Evolutionary conservation across 2,888 invertebrate species (phyloP).

Genomic region (Aquatica leii): DNA sequence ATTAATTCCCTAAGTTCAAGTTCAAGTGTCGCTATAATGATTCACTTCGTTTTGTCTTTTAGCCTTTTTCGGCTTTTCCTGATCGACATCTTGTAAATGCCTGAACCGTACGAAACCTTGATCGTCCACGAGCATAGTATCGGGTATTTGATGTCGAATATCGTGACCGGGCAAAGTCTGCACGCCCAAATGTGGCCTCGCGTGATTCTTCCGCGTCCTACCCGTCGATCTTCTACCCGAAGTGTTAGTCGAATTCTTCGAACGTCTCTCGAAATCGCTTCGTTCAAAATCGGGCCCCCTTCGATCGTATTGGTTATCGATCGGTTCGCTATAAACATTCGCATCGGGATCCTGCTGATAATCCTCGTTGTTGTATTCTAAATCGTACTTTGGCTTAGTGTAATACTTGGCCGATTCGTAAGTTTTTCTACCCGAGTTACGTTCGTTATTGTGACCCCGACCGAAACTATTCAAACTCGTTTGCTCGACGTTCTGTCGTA

Average conservation of each 20-base stretch:
- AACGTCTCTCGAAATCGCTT: conserved; percentile 63
- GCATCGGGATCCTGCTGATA: conserved; percentile 61
- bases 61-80: conserved; percentile 51
- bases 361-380: conserved; percentile 55
- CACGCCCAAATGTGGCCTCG: conserved; percentile 63
- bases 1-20: background rate
- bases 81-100: conserved; percentile 59
- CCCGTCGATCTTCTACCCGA: conserved; percentile 58
- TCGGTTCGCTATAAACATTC: conserved; percentile 62
- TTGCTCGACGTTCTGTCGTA: conserved; percentile 61
- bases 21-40: conserved; percentile 59
- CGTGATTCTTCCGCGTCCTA: conserved; percentile 61
- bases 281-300: conserved; percentile 68
- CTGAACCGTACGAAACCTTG: conserved; percentile 89
- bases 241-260: conserved; percentile 58
- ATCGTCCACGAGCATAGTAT: conserved; percentile 88
- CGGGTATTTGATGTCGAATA: conserved; percentile 65
- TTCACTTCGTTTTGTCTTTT: conserved; percentile 54
- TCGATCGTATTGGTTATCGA: conserved; percentile 58
- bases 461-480: conserved; percentile 51
- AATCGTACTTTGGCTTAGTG: conserved; percentile 56
- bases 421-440: conserved; percentile 52
- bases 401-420: conserved; percentile 58
- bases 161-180: conserved; percentile 67
- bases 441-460: conserved; percentile 50